Percentiles rank a stretch among this genome's conserved stretches.
Evolutionary conservation across 2,797 vertebrate species (phyloP).

Genomic region (Hoplostethus mediterraneus): DNA sequence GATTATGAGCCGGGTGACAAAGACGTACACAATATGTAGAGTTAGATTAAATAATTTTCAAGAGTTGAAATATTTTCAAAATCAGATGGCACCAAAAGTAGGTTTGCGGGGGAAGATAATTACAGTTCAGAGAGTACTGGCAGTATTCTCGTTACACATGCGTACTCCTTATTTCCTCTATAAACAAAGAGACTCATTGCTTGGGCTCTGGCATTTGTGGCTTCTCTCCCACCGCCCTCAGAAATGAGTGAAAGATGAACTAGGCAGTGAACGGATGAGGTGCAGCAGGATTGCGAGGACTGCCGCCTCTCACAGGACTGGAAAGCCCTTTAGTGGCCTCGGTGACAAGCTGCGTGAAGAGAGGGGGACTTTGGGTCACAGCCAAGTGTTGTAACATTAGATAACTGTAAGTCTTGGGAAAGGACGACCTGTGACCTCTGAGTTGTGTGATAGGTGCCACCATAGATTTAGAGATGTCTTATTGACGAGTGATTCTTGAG

Average conservation of each 20-base stretch:
- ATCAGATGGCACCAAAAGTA: conserved; percentile 66
- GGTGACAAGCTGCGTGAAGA: conserved; percentile 17
- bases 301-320: conserved; percentile 1
- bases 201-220: conserved; percentile 72
- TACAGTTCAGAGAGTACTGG: conserved; percentile 74
- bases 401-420: conserved; percentile 45
- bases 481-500: background rate
- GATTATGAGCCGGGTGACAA: background rate
- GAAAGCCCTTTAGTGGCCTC: conserved; percentile 11
- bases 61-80: conserved; percentile 63
- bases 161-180: conserved; percentile 75
- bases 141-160: conserved; percentile 72
- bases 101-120: conserved; percentile 72
- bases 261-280: conserved; percentile 46
- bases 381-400: conserved; percentile 21
- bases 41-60: conserved; percentile 66
- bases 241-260: conserved; percentile 75
- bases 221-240: conserved; percentile 70
- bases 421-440: conserved; percentile 45
- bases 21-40: conserved; percentile 34
- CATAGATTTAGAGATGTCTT: background rate
- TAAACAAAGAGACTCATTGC: conserved; percentile 80
- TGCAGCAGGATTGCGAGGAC: conserved; percentile 31
- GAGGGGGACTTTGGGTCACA: conserved; percentile 22
- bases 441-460: background rate